phyloP scores from a whole-genome alignment of 2,888 invertebrate genomes.

The Thecophora atra region DNA sequence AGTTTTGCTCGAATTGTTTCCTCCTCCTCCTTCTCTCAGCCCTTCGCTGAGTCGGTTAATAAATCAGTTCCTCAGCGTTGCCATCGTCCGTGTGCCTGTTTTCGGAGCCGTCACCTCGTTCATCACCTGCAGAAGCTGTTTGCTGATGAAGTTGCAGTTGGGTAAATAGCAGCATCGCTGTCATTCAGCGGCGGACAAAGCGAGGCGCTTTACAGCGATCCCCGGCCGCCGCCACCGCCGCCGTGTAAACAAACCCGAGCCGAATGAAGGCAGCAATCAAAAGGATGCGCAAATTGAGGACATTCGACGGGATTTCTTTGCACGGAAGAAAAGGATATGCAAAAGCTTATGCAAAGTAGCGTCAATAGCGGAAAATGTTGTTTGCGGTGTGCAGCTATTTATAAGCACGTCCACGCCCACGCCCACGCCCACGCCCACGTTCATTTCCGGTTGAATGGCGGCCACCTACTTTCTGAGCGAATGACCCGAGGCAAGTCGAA shows the following conservation, averaged over 20 bases:
- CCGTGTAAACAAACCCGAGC: not conserved
- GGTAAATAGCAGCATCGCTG: conserved; percentile 27
- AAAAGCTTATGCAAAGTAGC: not conserved
- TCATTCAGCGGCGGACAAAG: conserved; percentile 16
- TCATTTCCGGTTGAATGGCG: conserved; percentile 27
- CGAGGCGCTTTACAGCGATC: not conserved
- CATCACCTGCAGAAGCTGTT: not conserved
- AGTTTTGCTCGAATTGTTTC: too few species aligned
- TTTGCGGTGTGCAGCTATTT: too few species aligned
- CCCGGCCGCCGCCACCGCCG: too few species aligned
- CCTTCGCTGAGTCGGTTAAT: conserved; percentile 1
- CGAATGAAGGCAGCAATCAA: conserved; percentile 9
- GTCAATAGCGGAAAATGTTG: not conserved
- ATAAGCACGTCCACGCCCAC: too few species aligned
- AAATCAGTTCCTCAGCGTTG: conserved; percentile 27
- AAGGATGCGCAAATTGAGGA: conserved; percentile 34
- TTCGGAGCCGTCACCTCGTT: conserved; percentile 5
- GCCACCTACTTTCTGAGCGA: conserved; percentile 2
- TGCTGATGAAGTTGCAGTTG: conserved; percentile 1
- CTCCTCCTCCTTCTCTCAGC: not conserved
- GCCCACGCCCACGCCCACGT: too few species aligned
- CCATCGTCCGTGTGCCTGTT: not conserved
- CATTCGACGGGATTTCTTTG: conserved; percentile 12
- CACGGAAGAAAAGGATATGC: not conserved
- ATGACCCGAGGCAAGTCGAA: conserved; percentile 14